Percentiles rank a stretch among this genome's conserved stretches.
These are phyloP conservation scores for Cherax destructor DNA, from an alignment of 1,140 invertebrate species.

Conservation along the genomic window DNA sequence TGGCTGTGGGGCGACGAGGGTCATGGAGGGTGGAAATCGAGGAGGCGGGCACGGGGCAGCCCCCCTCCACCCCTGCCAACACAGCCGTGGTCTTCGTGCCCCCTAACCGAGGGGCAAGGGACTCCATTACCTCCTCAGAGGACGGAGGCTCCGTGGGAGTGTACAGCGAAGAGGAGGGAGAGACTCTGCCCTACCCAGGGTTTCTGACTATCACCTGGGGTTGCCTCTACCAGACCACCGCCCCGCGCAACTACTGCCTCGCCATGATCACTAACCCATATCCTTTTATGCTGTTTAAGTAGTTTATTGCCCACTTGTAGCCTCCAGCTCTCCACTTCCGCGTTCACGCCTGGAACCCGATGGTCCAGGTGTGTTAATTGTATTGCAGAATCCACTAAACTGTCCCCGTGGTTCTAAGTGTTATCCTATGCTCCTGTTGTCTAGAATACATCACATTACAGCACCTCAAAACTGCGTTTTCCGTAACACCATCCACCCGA, in stretches of 20 bases:
- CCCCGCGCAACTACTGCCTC: constrained; percentile 65
- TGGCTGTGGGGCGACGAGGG: constrained; percentile 64
- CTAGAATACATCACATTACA: too few relatives aligned
- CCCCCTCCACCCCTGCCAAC: constrained; percentile 20
- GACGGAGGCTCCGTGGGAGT: constrained; percentile 62
- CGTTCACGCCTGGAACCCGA: too few relatives aligned
- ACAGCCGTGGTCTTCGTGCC: constrained; percentile 64
- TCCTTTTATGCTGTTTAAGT: constrained; percentile 58
- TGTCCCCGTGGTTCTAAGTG: too few relatives aligned
- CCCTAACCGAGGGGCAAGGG: constrained; percentile 34
- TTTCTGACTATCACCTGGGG: constrained; percentile 70
- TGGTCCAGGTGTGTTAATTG: too few relatives aligned
- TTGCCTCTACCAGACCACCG: constrained; percentile 67
- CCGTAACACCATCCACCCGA: background rate
- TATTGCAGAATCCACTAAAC: too few relatives aligned
- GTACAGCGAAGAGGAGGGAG: constrained; percentile 67
- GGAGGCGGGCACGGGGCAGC: constrained; percentile 52
- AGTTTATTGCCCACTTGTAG: too few relatives aligned
- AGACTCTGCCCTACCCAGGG: constrained; percentile 66
- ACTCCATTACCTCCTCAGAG: constrained; percentile 57
- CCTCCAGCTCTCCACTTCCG: too few relatives aligned
- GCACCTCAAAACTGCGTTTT: background rate
- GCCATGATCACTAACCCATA: constrained; percentile 71
- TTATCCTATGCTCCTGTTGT: too few relatives aligned
- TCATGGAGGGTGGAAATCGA: constrained; percentile 63